These are phyloP conservation scores for Panopea generosa DNA, from an alignment of 2,888 invertebrate genomes.

Conservation along the genomic window DNA sequence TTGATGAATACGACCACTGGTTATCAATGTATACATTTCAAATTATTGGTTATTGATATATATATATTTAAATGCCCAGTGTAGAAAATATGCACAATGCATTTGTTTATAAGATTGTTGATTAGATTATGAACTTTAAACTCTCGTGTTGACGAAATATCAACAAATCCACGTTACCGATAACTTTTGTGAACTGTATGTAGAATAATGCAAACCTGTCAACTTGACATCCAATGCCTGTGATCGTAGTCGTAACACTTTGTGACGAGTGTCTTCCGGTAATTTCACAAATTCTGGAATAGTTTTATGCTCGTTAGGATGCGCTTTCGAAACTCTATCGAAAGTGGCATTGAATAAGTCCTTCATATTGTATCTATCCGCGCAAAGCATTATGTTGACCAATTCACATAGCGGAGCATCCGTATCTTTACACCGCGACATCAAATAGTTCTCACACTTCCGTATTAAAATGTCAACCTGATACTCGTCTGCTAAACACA, in stretches of 20 bases:
- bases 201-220: no score
- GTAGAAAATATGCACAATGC: no score
- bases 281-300: constrained; percentile 48
- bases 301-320: constrained; percentile 38
- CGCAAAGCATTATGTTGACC: constrained; percentile 56
- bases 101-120: no score
- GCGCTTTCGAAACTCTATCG: constrained; percentile 53
- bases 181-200: no score
- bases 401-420: constrained; percentile 44
- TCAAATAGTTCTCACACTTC: constrained; percentile 60
- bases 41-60: no score
- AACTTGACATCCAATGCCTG: constrained; percentile 57
- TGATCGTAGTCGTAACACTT: constrained; percentile 38
- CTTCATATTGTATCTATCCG: constrained; percentile 56
- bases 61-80: no score
- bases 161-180: no score
- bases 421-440: constrained; percentile 51
- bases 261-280: constrained; percentile 47
- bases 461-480: constrained; percentile 58
- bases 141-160: no score
- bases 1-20: no score
- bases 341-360: constrained; percentile 54
- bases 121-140: no score
- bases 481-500: constrained; percentile 64
- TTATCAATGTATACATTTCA: no score